Evolutionary conservation across 1,140 invertebrate species (phyloP).

Genomic region (Phthorimaea operculella): DNA sequence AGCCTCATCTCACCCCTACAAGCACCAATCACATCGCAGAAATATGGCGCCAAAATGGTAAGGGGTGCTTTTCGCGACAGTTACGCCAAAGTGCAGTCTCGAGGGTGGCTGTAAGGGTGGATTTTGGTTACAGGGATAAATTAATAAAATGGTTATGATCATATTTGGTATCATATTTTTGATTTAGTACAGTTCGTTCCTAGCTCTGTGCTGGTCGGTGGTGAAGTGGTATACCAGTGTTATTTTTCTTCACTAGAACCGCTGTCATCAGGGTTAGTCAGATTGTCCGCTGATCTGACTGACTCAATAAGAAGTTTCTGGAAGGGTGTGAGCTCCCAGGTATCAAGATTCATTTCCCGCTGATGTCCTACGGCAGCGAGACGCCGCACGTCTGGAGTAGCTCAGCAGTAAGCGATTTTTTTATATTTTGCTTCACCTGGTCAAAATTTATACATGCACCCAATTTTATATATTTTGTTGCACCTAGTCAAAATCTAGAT

Average conservation of each 20-base stretch:
- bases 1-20: constrained; percentile 33
- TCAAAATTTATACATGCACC: too few species aligned
- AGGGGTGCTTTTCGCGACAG: constrained; percentile 23
- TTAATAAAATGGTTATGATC: constrained; percentile 40
- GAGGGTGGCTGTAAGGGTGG: constrained; percentile 8
- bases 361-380: constrained; percentile 64
- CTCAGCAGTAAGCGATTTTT: constrained; percentile 37
- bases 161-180: constrained; percentile 41
- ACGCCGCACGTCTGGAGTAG: constrained; percentile 62
- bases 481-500: too few species aligned
- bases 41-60: constrained; percentile 35
- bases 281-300: too few species aligned
- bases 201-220: constrained; percentile 17
- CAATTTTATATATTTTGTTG: too few species aligned
- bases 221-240: not conserved
- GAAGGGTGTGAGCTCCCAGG: constrained; percentile 34
- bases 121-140: constrained; percentile 15
- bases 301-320: constrained; percentile 1
- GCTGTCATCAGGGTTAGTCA: too few species aligned
- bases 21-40: constrained; percentile 40
- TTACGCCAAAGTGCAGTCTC: not conserved
- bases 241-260: too few species aligned
- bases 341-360: constrained; percentile 67
- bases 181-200: constrained; percentile 46
- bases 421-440: too few species aligned